These are phyloP conservation scores for Pseudachorutes palmiensis DNA, from an alignment of 1,140 invertebrate genomes.

Conservation along the genomic window DNA sequence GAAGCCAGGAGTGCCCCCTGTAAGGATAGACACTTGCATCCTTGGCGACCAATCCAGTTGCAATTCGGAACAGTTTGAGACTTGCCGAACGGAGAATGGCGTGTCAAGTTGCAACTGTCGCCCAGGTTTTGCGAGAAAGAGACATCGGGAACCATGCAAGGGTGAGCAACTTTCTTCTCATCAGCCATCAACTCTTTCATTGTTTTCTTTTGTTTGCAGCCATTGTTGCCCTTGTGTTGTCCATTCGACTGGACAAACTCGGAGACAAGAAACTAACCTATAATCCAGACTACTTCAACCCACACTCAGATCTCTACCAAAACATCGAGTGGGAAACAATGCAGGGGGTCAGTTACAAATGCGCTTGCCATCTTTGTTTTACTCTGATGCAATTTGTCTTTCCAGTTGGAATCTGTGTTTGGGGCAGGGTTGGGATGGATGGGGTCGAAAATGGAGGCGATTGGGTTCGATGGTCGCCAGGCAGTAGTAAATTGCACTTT, in stretches of 20 bases:
- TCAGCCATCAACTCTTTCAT: neutral
- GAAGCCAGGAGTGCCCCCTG: conserved; percentile 29
- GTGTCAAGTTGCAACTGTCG: conserved; percentile 86
- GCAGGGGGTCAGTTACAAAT: conserved; percentile 59
- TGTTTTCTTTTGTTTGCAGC: conserved; percentile 39
- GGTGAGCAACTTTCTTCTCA: conserved; percentile 45
- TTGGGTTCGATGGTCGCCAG: conserved; percentile 56
- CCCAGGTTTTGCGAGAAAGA: conserved; percentile 68
- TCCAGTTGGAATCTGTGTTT: conserved; percentile 74
- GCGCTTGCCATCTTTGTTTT: neutral
- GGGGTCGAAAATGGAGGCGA: conserved; percentile 61
- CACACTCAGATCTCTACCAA: conserved; percentile 68
- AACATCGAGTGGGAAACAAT: conserved; percentile 73
- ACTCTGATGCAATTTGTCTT: conserved; percentile 21
- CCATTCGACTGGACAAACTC: conserved; percentile 69
- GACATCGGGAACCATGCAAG: conserved; percentile 68
- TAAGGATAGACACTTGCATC: conserved; percentile 83
- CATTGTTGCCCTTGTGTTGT: conserved; percentile 68
- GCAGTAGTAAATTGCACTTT: conserved; percentile 74
- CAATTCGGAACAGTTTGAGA: conserved; percentile 73
- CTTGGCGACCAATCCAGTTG: conserved; percentile 89
- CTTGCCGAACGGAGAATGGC: conserved; percentile 75
- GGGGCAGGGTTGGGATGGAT: conserved; percentile 76
- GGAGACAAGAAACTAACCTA: conserved; percentile 69
- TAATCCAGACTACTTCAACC: conserved; percentile 62